A percentile compares a stretch with the other conserved stretches of the same genome.
These are phyloP conservation scores for Abscondita cerata DNA, from an alignment of 2,888 invertebrate species.

Conservation along the genomic window DNA sequence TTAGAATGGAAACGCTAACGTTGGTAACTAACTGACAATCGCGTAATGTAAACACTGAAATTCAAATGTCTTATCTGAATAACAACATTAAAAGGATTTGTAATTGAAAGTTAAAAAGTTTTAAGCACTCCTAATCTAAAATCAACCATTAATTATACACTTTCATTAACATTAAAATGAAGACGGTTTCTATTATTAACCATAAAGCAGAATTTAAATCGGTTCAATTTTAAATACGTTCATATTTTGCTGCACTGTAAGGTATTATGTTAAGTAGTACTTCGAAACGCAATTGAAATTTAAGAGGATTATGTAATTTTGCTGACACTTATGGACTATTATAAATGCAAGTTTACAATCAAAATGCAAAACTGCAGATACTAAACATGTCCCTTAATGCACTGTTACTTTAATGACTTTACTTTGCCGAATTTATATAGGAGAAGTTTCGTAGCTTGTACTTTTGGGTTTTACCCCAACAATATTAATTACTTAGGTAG, in stretches of 20 bases:
- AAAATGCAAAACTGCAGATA: conserved; percentile 44
- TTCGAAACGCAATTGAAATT: not conserved
- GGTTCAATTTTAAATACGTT: conserved; percentile 2
- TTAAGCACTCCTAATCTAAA: conserved; percentile 6
- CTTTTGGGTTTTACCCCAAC: conserved; percentile 39
- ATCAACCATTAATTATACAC: conserved; percentile 10
- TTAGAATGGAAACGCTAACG: too few relatives aligned
- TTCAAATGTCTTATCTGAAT: conserved; percentile 4
- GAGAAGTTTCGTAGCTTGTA: conserved; percentile 44
- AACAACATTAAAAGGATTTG: conserved; percentile 3
- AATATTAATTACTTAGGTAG: conserved; percentile 28
- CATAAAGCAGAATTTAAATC: not conserved
- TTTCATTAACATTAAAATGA: conserved; percentile 10
- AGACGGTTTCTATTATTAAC: not conserved
- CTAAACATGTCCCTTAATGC: conserved; percentile 46
- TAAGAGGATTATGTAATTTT: conserved; percentile 30
- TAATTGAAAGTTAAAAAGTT: conserved; percentile 10
- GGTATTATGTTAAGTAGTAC: not conserved
- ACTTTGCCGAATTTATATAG: conserved; percentile 43
- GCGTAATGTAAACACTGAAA: not conserved
- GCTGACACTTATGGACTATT: conserved; percentile 38
- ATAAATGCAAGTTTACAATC: conserved; percentile 44
- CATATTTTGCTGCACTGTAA: not conserved
- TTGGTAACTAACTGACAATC: too few relatives aligned
- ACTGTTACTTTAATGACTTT: conserved; percentile 44